These are phyloP conservation scores for Distichodus sexfasciatus DNA, from an alignment of 2,797 vertebrate species.

Conservation along the genomic window DNA sequence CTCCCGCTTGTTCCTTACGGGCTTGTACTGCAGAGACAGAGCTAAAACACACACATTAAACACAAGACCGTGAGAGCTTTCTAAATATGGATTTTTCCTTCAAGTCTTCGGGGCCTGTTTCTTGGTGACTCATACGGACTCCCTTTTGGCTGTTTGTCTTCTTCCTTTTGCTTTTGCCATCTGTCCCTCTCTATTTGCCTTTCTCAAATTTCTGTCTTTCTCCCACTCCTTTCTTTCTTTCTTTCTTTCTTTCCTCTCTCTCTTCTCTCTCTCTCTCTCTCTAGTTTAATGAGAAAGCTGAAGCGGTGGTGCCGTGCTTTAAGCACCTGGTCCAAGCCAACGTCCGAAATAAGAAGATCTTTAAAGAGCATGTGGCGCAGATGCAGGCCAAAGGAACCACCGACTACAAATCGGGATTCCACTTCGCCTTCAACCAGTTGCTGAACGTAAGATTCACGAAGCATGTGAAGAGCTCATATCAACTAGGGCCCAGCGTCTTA, in stretches of 20 bases:
- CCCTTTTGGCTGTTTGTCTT: background rate
- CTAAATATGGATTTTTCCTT: background rate
- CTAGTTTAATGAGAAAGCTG: constrained; percentile 96
- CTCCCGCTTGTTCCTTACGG: background rate
- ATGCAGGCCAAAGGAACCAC: constrained; percentile 98
- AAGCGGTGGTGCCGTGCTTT: constrained; percentile 95
- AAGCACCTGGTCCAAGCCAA: constrained; percentile 97
- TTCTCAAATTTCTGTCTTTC: background rate
- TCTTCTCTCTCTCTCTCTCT: constrained; percentile 9
- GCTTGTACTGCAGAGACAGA: background rate
- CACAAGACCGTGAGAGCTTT: background rate
- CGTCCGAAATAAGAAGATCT: constrained; percentile 97
- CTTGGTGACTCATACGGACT: constrained; percentile 3
- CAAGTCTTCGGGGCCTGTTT: background rate
- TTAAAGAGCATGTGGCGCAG: constrained; percentile 91
- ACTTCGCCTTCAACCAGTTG: constrained; percentile 96
- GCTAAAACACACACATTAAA: background rate
- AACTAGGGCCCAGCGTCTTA: too few species aligned
- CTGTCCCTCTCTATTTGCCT: background rate
- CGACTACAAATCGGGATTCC: constrained; percentile 96
- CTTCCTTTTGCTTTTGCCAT: background rate
- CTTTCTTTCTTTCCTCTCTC: background rate
- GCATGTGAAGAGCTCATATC: too few species aligned
- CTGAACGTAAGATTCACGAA: constrained; percentile 87
- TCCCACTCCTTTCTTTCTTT: background rate